phyloP scores from a whole-genome alignment of 2,888 invertebrate species.

The Nymphalis urticae region DNA sequence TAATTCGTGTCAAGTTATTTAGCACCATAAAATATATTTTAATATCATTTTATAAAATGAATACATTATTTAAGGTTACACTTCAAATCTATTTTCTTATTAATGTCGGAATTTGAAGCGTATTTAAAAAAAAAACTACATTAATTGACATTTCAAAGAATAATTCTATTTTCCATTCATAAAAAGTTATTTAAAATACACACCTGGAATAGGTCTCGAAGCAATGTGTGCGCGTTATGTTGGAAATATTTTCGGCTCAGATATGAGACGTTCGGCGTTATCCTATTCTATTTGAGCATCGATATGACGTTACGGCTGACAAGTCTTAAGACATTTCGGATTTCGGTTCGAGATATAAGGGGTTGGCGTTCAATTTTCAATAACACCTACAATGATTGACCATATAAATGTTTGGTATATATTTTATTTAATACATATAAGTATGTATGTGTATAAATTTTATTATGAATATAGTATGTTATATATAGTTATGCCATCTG shows the following conservation, averaged over 20 bases:
- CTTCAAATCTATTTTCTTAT: too few species aligned
- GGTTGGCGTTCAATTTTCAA: neutral
- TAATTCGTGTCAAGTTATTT: neutral
- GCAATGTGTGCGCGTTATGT: neutral
- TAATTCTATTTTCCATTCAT: neutral
- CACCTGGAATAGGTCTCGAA: neutral
- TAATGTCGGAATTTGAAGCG: too few species aligned
- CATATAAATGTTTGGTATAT: too few species aligned
- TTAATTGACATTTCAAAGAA: neutral
- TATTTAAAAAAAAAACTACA: too few species aligned
- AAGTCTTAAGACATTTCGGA: conserved; percentile 41
- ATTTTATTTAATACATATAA: too few species aligned
- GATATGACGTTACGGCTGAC: conserved; percentile 32
- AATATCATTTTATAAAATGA: too few species aligned
- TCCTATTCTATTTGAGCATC: conserved; percentile 14
- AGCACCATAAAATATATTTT: too few species aligned
- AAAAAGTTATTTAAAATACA: conserved; percentile 8
- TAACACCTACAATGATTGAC: too few species aligned
- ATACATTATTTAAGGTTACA: too few species aligned
- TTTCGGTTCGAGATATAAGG: conserved; percentile 32
- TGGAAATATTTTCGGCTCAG: conserved; percentile 25
- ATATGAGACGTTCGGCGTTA: conserved; percentile 14
- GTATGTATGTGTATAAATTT: too few species aligned
- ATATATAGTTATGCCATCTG: too few species aligned
- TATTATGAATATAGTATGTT: too few species aligned